Evolutionary conservation across 2,797 vertebrate genomes (phyloP).

Genomic region (Bucorvus abyssinicus): DNA sequence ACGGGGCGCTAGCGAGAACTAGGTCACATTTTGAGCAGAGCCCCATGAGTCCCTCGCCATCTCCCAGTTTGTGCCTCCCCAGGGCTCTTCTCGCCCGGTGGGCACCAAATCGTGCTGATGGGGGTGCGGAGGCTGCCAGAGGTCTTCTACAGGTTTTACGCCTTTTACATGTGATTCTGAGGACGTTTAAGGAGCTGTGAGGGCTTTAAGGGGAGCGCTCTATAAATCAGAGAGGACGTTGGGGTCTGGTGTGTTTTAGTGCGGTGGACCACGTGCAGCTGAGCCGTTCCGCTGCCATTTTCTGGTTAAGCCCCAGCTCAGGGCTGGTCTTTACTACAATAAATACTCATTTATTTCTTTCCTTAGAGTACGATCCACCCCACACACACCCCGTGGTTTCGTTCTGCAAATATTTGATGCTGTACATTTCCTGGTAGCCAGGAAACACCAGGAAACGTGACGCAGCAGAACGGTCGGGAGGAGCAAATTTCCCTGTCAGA

Average conservation of each 20-base stretch:
- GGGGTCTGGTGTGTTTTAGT: not conserved
- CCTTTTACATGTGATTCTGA: not conserved
- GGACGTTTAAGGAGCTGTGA: not conserved
- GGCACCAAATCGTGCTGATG: not conserved
- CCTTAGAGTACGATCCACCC: not conserved
- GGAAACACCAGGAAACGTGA: not conserved
- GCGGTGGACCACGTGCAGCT: not conserved
- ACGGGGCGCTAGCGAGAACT: not conserved
- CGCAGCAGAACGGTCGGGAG: accelerated
- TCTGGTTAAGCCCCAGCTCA: not conserved
- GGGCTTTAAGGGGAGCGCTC: not conserved
- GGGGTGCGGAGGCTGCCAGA: not conserved
- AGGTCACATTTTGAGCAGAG: not conserved
- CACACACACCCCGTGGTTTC: not conserved
- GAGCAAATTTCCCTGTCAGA: not conserved
- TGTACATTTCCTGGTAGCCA: conserved; percentile 16
- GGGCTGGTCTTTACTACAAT: not conserved
- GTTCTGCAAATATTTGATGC: conserved; percentile 28
- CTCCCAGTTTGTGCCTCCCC: not conserved
- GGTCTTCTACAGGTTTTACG: not conserved
- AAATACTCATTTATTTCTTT: not conserved
- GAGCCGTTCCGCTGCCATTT: not conserved
- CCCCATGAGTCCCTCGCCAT: not conserved
- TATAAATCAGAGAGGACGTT: not conserved
- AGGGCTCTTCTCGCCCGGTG: not conserved